Evolutionary conservation across 1,140 invertebrate species (phyloP).

Genomic region (Bradynema listronoti): DNA sequence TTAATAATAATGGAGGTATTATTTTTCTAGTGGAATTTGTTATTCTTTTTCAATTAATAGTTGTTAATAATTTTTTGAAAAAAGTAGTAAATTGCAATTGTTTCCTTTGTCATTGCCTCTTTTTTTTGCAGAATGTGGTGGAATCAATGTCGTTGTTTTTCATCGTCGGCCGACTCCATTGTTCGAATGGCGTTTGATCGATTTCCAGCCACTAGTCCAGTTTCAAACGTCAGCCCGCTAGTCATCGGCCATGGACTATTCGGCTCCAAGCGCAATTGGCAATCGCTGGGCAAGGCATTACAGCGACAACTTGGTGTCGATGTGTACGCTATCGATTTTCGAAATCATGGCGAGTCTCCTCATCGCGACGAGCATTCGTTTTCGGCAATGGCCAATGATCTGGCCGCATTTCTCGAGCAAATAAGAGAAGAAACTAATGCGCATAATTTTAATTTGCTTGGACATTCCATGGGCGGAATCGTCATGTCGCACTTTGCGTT

Average conservation of each 20-base stretch:
- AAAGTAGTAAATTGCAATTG: neutral
- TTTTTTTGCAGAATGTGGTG: neutral
- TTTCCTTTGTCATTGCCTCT: neutral
- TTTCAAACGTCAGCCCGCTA: conserved; percentile 21
- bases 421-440: conserved; percentile 20
- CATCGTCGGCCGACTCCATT: neutral
- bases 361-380: conserved; percentile 29
- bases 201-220: neutral
- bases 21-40: neutral
- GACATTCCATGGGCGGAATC: conserved; percentile 54
- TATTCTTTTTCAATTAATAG: neutral
- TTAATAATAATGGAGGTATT: neutral
- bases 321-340: conserved; percentile 41
- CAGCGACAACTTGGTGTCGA: conserved; percentile 36
- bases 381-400: conserved; percentile 42
- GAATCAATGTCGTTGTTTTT: neutral
- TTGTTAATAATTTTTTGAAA: neutral
- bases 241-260: conserved; percentile 41
- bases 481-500: conserved; percentile 38
- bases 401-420: conserved; percentile 36
- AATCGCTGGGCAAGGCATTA: conserved; percentile 44
- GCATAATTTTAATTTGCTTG: conserved; percentile 34
- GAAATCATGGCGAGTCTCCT: conserved; percentile 48
- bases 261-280: conserved; percentile 49
- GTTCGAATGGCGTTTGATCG: conserved; percentile 14